Evolutionary conservation across 2,888 invertebrate genomes (phyloP), one percentile per base, ranked within the genome.

Genomic region (Pristionchus arcanus): DNA sequence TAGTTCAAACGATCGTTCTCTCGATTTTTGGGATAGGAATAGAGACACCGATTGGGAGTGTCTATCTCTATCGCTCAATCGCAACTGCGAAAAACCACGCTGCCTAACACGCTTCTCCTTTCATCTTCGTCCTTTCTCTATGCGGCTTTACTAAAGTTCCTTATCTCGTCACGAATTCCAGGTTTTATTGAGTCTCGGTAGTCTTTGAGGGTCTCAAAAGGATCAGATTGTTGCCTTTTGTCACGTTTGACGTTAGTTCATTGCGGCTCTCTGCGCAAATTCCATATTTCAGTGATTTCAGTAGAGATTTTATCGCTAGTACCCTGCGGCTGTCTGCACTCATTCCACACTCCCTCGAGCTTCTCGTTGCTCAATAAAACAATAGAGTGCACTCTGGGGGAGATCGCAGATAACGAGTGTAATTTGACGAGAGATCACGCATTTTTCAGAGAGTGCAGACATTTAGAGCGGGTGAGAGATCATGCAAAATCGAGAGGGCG

Each of bases 1-100:
- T 63, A 63, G 68, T 68, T 68, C 68, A 68, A 68, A 68, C 68
- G 28, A 28, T 68, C 68, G 68, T 31, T 68, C 68, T 63, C n/a
- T 63, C 63, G 63, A 68, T 31, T 68, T 68, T 68, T 7, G 19
- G 59, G n/a, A n/a, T n/a, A n/a, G n/a, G n/a, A n/a, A n/a, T n/a
- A n/a, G n/a, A n/a, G n/a, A n/a, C 68, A 15, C 63, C n/a, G 25
- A 25, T 68, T 21, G 34, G 68, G 68, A 68, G 68, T 68, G 68
- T 68, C 68, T 49, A 49, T 42, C 63, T 63, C 37, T 21, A 37
- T 34, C 74, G 37, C 31, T 11, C 37, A 37, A 31, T 68, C 68
- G 68, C 68, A 68, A 68, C 68, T 34, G 34, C 42, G 74, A 37
- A 21, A 74, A 74, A 74, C 68, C 15, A 31, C 11, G 68, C 74